Evolutionary conservation across 2,888 invertebrate genomes (phyloP), one percentile per base, ranked within the genome.

Genomic region (Aethes cnicana): DNA sequence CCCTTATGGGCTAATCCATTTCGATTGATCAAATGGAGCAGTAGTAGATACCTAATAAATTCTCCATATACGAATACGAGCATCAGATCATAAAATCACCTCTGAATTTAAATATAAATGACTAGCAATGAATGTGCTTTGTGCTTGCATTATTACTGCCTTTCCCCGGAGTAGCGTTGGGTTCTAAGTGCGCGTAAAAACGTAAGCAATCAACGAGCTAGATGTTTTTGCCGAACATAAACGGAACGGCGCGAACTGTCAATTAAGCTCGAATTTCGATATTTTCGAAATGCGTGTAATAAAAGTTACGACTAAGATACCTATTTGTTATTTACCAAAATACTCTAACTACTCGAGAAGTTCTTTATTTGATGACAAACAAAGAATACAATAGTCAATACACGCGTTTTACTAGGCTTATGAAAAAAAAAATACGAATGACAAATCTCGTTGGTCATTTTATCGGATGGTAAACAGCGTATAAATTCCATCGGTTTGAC

Each of bases 181-280:
- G 78, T 79, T 74, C 76, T 76, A 81, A 84, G 82, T 81, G 81
- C 80, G 73, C 81, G 82, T 86, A 84, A 85, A 84, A 84, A 83
- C 78, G 80, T 77, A 74, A 80, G 79, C 83, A 84, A 86, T 84
- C 84, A 84, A 74, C 68, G 68, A 64, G 77, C 83, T 84, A 84
- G 84, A 79, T 86, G 85, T 81, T 85, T 80, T 84, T 77, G 73
- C 81, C 68, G 68, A 73, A 72, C 81, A 81, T 85, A 85, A 85
- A 85, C 77, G 70, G 72, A 78, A 75, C 74, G 77, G 79, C 78
- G 81, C 79, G 81, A 84, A 84, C 80, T 81, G 82, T 68, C 81
- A 84, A 84, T 84, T 81, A 85, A 81, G 75, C 74, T 75, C 62
- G 74, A 81, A 71, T 81, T 83, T 80, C 84, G 79, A 85, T 84